Evolutionary conservation across 2,888 invertebrate genomes (phyloP).

Genomic region (Epinotia brunnichana): DNA sequence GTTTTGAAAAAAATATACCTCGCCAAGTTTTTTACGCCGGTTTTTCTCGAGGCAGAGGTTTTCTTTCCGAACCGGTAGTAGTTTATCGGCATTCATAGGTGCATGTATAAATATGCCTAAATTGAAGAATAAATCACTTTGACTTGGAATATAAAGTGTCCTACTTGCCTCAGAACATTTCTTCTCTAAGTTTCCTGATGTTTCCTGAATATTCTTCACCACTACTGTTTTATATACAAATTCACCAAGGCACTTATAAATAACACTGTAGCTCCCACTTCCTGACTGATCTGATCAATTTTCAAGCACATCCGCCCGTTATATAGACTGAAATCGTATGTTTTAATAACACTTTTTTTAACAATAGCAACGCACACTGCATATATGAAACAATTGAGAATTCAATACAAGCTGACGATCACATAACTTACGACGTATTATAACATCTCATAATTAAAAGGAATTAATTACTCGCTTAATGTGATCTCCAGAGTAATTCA

Average conservation of each 20-base stretch:
- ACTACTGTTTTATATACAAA: neutral
- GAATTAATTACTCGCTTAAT: no score
- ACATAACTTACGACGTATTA: neutral
- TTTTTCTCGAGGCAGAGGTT: no score
- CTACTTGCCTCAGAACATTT: constrained; percentile 14
- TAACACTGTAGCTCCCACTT: neutral
- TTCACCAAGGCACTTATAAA: neutral
- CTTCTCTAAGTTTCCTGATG: neutral
- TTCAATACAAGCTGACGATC: neutral
- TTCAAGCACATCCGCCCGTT: neutral
- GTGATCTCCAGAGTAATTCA: no score
- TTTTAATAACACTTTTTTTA: constrained; percentile 18
- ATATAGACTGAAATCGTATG: constrained; percentile 15
- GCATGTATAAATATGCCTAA: no score
- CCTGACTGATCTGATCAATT: neutral
- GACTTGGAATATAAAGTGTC: constrained; percentile 1
- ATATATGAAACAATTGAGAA: neutral
- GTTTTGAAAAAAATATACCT: no score
- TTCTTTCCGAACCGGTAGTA: no score
- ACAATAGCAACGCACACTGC: neutral
- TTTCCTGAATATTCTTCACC: neutral
- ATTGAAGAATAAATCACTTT: no score
- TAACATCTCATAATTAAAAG: neutral
- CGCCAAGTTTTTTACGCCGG: no score
- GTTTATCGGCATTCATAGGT: no score